phyloP scores from a whole-genome alignment of 2,113 vertebrate genomes.

The Fregata magnificens region DNA sequence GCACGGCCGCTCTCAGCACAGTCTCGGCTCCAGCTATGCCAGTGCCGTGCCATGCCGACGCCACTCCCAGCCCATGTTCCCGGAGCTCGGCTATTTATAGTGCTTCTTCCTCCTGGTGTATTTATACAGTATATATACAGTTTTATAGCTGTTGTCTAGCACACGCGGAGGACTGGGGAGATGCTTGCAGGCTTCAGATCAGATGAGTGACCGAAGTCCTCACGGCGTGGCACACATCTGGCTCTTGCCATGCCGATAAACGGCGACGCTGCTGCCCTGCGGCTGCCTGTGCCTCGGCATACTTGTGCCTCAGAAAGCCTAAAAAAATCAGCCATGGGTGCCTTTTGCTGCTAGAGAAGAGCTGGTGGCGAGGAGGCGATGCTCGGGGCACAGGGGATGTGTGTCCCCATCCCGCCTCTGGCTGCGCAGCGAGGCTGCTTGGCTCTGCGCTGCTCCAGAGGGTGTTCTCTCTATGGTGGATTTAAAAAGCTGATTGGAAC shows the following conservation, averaged over 20 bases:
- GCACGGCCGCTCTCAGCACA: rapidly evolving
- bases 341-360: neutral
- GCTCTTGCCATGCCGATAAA: neutral
- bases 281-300: neutral
- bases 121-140: neutral
- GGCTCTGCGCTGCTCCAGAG: neutral
- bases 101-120: neutral
- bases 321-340: neutral
- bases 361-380: neutral
- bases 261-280: rapidly evolving
- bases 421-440: neutral
- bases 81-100: neutral
- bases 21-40: neutral
- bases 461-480: neutral
- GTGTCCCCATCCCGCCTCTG: neutral
- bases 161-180: neutral
- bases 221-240: rapidly evolving
- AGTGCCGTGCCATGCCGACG: neutral
- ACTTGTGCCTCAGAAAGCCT: neutral
- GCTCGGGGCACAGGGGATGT: neutral
- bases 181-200: neutral
- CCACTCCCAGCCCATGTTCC: rapidly evolving
- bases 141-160: neutral
- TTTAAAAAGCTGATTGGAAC: neutral
- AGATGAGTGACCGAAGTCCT: neutral